Evolutionary conservation across 2,113 vertebrate species (phyloP).

Genomic region (Ancistrus triradiatus): DNA sequence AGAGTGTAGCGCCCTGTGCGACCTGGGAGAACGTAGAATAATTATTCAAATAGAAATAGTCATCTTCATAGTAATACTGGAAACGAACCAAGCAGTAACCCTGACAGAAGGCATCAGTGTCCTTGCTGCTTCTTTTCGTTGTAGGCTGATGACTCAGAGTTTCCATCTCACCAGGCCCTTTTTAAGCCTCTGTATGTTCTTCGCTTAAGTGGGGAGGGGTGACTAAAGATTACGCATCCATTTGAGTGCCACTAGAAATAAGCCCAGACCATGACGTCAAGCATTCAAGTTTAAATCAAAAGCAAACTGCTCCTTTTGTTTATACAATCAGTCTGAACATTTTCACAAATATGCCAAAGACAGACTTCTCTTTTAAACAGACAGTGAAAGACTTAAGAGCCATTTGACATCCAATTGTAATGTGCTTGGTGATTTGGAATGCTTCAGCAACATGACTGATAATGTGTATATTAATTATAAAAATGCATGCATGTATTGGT

Average conservation of each 20-base stretch:
- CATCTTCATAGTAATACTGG: neutral
- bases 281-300: constrained; percentile 17
- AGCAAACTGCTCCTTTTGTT: constrained; percentile 7
- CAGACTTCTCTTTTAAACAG: neutral
- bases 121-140: constrained; percentile 55
- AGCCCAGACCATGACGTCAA: constrained; percentile 37
- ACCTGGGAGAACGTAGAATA: constrained; percentile 63
- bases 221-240: constrained; percentile 33
- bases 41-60: neutral
- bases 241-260: constrained; percentile 47
- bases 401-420: neutral
- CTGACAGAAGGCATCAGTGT: constrained; percentile 36
- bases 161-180: constrained; percentile 63
- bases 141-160: constrained; percentile 66
- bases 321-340: constrained; percentile 15
- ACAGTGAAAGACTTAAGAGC: neutral
- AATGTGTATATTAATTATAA: neutral
- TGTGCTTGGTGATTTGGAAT: neutral
- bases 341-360: neutral
- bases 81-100: constrained; percentile 1
- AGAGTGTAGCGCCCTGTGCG: constrained; percentile 92
- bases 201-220: constrained; percentile 44
- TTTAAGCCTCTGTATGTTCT: constrained; percentile 45
- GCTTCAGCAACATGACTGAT: neutral
- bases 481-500: too few relatives aligned